Base-by-base conservation (phyloP, 92 coral and sea anemone genomes). In the Paramuricea clavata region DNA sequence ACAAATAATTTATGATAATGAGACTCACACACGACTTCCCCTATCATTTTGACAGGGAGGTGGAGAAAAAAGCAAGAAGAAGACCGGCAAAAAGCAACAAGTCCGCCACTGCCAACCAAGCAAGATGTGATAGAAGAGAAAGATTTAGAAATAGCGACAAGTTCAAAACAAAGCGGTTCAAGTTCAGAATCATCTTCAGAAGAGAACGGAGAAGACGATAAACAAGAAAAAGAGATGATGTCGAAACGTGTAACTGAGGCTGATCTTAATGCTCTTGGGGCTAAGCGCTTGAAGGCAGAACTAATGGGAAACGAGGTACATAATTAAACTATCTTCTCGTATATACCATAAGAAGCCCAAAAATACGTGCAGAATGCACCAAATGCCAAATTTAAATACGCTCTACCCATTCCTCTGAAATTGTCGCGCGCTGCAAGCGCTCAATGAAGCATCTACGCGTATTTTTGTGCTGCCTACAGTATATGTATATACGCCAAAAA, bases 301-400 rank as follows among this genome's bases (percentile, higher is more conserved):
- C 86, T 96, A 43, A 96, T 96, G 98, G 99, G 99, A 41, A 87
- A 93, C 65, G 98, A 96, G 95, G 99, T 94, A 59, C 0, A 89
- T 76, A n/a, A 65, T 10, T n/a, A 23, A 21, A 31, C 3, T 85
- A 50, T 50, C n/a, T n/a, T n/a, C n/a, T n/a, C n/a, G n/a, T n/a
- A n/a, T n/a, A n/a, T n/a, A n/a, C n/a, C n/a, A n/a, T n/a, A n/a
- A n/a, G n/a, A n/a, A n/a, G n/a, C n/a, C n/a, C n/a, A n/a, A n/a
- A n/a, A n/a, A n/a, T n/a, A n/a, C n/a, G n/a, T n/a, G n/a, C n/a
- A n/a, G n/a, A n/a, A n/a, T n/a, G n/a, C n/a, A n/a, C n/a, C n/a
- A n/a, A n/a, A n/a, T n/a, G n/a, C n/a, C n/a, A n/a, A n/a, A n/a
- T n/a, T n/a, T n/a, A n/a, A n/a, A n/a, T n/a, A n/a, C n/a, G n/a